Conservation (phyloP, 2,113 vertebrate species). For the Silurus asotus region DNA sequence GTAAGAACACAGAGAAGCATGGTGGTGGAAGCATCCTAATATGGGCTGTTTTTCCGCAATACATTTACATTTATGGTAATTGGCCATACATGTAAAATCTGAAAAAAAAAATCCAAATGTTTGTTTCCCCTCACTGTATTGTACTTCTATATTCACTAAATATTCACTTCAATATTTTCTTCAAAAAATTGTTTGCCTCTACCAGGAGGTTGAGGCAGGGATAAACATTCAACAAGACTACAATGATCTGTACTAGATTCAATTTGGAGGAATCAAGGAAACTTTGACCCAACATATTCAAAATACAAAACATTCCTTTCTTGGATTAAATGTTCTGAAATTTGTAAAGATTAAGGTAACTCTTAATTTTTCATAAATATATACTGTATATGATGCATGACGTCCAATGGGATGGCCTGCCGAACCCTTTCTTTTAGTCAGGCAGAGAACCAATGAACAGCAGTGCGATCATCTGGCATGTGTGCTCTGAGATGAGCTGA, state of each 20-base stretch:
- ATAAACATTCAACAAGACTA: neutral
- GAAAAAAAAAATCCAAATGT: neutral
- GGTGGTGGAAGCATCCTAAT: neutral
- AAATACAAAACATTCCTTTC: neutral
- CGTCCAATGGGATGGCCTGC: neutral
- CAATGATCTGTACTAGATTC: neutral
- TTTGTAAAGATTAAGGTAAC: too few relatives aligned
- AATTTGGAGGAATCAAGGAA: neutral
- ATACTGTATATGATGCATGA: neutral
- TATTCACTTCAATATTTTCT: neutral
- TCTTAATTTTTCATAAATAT: neutral
- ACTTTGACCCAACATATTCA: neutral
- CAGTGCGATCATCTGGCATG: neutral
- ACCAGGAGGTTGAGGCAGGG: neutral
- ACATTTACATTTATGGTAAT: neutral
- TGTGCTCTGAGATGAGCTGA: conserved; percentile 14
- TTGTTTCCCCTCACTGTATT: neutral
- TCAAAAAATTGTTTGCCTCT: neutral
- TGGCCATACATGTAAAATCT: too few relatives aligned
- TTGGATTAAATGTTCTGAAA: neutral
- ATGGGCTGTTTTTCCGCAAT: neutral
- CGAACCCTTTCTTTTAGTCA: conserved; percentile 10
- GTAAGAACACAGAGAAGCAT: neutral
- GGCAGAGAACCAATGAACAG: conserved; percentile 4
- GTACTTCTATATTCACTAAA: neutral